Base-by-base conservation (phyloP, 1,140 invertebrate genomes). In the Scaptomyza pallida region DNA sequence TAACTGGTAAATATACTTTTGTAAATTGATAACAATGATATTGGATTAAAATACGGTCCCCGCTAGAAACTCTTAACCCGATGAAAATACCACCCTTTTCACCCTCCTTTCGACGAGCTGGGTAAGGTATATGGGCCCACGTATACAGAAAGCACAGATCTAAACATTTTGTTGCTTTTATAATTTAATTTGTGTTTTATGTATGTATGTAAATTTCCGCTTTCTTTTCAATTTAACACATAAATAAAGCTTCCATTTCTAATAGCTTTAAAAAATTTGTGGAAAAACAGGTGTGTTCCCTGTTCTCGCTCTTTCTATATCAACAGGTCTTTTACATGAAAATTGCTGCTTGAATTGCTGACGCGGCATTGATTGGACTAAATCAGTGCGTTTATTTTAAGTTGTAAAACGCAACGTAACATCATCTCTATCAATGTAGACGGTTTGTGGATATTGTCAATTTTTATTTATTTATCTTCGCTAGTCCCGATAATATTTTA, bases 311-410 rank as follows among this genome's bases (percentile, higher is more conserved):
- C 12, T 37, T 41, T 51, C 16, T 43, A 62, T 64, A 71, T 77
- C 76, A 79, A 79, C 76, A 79, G 76, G 76, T 79, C 75, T 78
- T 75, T 43, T 62, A 69, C 40, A 23, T 62, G 59, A 59, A 35
- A 55, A 60, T 41, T 72, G 50, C 51, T 55, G 69, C 52, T 57
- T 57, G 15, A n/a, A 63, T 47, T 75, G 52, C 52, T 71, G 68
- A 71, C 61, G 68, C 68, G 62, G 68, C 68, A 71, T 56, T 15
- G 45, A 23, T 37, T n/a, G 12, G 17, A 19, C 43, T 9, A 45
- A 69, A 26, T 23, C 9, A 30, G 26, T 12, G 10, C 13, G 23
- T 59, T 35, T 26, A 23, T 37, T 12, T 37, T 3, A 37, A 37
- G 1, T 41, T 63, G 23, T 33, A 41, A 60, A 48, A 59, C 16